Percentiles rank a stretch among this genome's conserved stretches.
Evolutionary conservation across 1,140 invertebrate genomes (phyloP).

Genomic region (Danaus plexippus): DNA sequence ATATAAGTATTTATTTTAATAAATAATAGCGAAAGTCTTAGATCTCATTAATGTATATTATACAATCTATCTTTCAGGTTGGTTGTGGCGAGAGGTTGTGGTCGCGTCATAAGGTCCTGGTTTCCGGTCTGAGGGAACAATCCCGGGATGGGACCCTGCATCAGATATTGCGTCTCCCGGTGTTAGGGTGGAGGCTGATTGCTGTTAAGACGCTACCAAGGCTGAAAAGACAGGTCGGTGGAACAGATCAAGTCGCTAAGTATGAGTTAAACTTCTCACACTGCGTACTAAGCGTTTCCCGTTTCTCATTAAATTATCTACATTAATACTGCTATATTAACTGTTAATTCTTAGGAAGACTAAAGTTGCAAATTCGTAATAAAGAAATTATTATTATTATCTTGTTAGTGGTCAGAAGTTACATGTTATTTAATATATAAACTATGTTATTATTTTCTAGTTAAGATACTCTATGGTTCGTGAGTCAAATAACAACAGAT

Average conservation of each 20-base stretch:
- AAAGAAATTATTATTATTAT: not conserved
- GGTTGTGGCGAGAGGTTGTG: constrained; percentile 78
- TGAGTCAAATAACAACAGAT: too few relatives aligned
- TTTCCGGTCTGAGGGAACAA: constrained; percentile 75
- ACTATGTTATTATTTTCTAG: too few relatives aligned
- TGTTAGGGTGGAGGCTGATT: constrained; percentile 78
- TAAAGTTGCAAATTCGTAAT: not conserved
- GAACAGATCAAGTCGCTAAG: too few relatives aligned
- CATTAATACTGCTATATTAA: not conserved
- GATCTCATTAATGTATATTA: too few relatives aligned
- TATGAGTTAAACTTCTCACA: not conserved
- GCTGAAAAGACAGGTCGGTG: constrained; percentile 70
- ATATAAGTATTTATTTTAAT: too few relatives aligned
- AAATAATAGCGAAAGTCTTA: too few relatives aligned
- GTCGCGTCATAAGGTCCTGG: constrained; percentile 72
- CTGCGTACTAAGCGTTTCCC: not conserved
- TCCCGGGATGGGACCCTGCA: constrained; percentile 76
- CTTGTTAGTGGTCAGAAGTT: too few relatives aligned
- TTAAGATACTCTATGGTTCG: too few relatives aligned
- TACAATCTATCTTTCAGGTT: constrained; percentile 60
- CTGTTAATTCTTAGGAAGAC: not conserved
- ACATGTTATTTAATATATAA: too few relatives aligned
- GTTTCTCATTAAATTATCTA: not conserved
- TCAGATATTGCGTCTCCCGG: constrained; percentile 74
- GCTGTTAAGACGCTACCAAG: constrained; percentile 71